Percentiles rank a stretch among this genome's conserved stretches.
phyloP scores from a whole-genome alignment of 2,797 vertebrate genomes.

The Tragopan temminckii region DNA sequence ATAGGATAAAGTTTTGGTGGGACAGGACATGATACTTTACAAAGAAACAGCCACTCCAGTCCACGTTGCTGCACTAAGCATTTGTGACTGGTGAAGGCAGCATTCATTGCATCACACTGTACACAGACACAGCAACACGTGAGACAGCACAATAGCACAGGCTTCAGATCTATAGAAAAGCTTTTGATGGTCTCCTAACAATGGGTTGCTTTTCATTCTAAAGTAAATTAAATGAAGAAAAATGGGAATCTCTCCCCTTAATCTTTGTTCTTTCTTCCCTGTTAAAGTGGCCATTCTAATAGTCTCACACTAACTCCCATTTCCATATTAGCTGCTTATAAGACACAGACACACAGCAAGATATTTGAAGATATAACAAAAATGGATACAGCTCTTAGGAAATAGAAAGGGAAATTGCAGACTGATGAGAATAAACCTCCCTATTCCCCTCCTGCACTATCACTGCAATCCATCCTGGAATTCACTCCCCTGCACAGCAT shows the following conservation, averaged over 20 bases:
- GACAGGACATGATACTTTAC: neutral
- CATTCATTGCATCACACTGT: accelerated
- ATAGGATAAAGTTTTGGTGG: accelerated
- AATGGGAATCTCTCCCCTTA: neutral
- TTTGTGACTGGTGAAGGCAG: neutral
- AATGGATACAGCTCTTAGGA: neutral
- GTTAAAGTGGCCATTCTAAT: neutral
- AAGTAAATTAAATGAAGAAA: neutral
- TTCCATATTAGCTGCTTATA: neutral
- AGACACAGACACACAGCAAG: neutral
- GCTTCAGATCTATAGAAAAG: neutral
- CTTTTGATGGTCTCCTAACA: neutral
- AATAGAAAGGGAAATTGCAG: neutral
- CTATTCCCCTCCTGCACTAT: neutral
- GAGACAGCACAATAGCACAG: neutral
- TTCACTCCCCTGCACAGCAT: neutral
- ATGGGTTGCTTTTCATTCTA: neutral
- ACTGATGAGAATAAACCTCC: neutral
- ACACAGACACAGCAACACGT: neutral
- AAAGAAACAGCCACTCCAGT: neutral
- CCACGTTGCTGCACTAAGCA: neutral
- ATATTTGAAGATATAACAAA: neutral
- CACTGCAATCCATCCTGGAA: neutral
- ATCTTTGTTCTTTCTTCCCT: neutral
- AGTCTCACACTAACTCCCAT: neutral